Percentiles rank a stretch among this genome's conserved stretches.
These are phyloP conservation scores for Gallinago nigripennis DNA, from an alignment of 2,797 vertebrate genomes.

Conservation along the genomic window DNA sequence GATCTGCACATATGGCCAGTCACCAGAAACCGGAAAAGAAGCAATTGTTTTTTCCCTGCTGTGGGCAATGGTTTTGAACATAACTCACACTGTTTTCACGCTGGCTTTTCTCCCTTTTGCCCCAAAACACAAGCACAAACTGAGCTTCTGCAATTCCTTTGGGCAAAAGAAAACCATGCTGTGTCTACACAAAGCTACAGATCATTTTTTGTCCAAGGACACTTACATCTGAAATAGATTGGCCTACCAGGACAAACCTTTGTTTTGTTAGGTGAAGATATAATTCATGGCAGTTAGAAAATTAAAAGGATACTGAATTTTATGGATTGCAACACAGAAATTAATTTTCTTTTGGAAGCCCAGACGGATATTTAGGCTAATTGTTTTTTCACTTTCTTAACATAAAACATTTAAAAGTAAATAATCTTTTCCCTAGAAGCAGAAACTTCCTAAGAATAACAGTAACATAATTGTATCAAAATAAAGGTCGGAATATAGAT, in stretches of 20 bases:
- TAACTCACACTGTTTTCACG: constrained; percentile 54
- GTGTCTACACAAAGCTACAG: neutral
- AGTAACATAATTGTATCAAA: neutral
- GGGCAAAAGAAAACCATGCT: constrained; percentile 47
- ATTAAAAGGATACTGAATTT: neutral
- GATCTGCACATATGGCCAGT: constrained; percentile 26
- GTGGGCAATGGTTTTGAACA: constrained; percentile 67
- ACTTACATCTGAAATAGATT: neutral
- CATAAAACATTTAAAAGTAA: neutral
- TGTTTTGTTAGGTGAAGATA: neutral
- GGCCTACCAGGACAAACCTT: neutral
- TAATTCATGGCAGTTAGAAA: neutral
- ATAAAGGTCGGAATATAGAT: neutral
- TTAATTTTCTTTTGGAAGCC: neutral
- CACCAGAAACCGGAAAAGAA: constrained; percentile 53
- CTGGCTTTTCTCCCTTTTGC: constrained; percentile 40
- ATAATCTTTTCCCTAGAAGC: neutral
- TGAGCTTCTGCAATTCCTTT: constrained; percentile 44
- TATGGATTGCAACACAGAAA: neutral
- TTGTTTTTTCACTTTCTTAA: neutral
- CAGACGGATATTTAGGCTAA: neutral
- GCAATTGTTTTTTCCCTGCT: constrained; percentile 72
- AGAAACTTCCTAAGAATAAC: neutral
- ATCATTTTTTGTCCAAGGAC: neutral
- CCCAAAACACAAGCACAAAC: constrained; percentile 42